Evolutionary conservation across 2,888 invertebrate genomes (phyloP).

Genomic region (Nebria brevicollis): DNA sequence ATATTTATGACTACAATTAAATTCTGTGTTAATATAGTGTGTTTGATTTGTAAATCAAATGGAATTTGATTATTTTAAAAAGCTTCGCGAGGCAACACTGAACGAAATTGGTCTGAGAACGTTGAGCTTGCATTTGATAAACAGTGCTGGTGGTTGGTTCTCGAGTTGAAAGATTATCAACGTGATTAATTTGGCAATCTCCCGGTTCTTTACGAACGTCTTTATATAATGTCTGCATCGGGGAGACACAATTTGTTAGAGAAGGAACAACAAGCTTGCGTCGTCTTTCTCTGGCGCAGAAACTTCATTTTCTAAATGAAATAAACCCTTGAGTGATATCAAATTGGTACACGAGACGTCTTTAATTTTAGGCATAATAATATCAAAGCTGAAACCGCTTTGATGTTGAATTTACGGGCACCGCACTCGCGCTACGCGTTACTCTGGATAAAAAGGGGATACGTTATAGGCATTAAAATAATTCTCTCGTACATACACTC

Average conservation of each 20-base stretch:
- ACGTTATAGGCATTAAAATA: neutral
- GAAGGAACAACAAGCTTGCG: constrained; percentile 9
- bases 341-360: constrained; percentile 40
- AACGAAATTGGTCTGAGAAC: too few relatives aligned
- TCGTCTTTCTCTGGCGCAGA: neutral
- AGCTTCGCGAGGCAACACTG: too few relatives aligned
- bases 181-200: constrained; percentile 11
- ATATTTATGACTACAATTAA: neutral
- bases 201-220: constrained; percentile 7
- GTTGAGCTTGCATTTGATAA: too few relatives aligned
- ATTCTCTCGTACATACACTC: neutral
- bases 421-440: neutral
- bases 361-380: constrained; percentile 41
- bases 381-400: constrained; percentile 40
- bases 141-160: neutral
- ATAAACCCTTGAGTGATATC: constrained; percentile 42
- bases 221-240: constrained; percentile 13
- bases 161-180: neutral
- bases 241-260: constrained; percentile 12
- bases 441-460: neutral
- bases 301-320: constrained; percentile 42
- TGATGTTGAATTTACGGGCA: constrained; percentile 21
- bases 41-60: too few relatives aligned
- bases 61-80: too few relatives aligned
- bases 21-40: too few relatives aligned